A percentile compares a stretch with the other conserved stretches of the same genome.
These are phyloP conservation scores for Cosmia pyralina DNA, from an alignment of 2,888 invertebrate species.

Conservation along the genomic window DNA sequence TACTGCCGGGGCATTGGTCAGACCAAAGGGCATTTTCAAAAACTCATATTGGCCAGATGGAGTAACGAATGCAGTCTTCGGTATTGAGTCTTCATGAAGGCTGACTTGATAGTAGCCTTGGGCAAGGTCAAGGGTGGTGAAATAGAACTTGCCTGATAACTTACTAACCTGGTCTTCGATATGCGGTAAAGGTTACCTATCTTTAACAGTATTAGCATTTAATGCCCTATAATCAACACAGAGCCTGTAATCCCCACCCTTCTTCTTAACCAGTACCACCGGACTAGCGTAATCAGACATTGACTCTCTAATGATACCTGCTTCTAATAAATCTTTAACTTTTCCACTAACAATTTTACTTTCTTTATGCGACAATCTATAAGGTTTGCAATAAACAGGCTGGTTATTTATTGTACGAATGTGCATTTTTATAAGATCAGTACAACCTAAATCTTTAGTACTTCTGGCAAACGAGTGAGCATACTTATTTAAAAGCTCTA, in stretches of 20 bases:
- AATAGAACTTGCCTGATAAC: conserved; percentile 1
- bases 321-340: conserved; percentile 15
- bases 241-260: conserved; percentile 4
- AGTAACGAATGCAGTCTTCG: too few species aligned
- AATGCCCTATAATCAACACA: conserved; percentile 9
- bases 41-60: too few species aligned
- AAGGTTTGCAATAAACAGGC: conserved; percentile 20
- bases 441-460: neutral
- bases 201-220: conserved; percentile 4
- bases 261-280: conserved; percentile 17
- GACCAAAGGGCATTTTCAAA: too few species aligned
- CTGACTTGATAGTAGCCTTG: neutral
- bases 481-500: conserved; percentile 13
- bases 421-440: conserved; percentile 16
- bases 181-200: neutral
- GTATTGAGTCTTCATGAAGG: too few species aligned
- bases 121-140: neutral
- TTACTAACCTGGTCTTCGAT: conserved; percentile 8
- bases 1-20: too few species aligned
- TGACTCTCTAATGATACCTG: conserved; percentile 17
- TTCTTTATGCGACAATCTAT: conserved; percentile 23
- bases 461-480: conserved; percentile 9
- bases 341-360: conserved; percentile 21
- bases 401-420: conserved; percentile 13
- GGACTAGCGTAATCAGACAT: conserved; percentile 30